Evolutionary conservation across 2,888 invertebrate species (phyloP).

Genomic region (Prostheceraeus crozeri): DNA sequence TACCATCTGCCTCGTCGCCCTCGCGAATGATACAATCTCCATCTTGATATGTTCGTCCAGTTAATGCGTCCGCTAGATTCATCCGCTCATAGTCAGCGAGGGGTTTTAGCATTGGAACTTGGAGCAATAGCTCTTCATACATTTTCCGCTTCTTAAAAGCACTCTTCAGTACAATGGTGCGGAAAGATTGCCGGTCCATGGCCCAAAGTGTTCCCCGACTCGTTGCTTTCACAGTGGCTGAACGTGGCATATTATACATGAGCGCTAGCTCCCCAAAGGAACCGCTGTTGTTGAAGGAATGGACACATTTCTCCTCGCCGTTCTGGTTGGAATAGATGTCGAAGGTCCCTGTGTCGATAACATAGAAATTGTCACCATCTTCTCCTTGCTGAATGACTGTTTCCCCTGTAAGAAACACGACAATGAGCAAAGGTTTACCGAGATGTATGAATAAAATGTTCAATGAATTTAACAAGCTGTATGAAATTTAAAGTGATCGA

Average conservation of each 20-base stretch:
- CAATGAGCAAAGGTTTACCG: not conserved
- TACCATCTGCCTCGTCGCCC: conserved; percentile 54
- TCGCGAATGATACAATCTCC: conserved; percentile 51
- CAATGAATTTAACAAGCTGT: too few species aligned
- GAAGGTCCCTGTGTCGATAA: conserved; percentile 54
- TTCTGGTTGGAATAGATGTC: conserved; percentile 47
- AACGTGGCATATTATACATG: conserved; percentile 56
- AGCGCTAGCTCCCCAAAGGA: conserved; percentile 57
- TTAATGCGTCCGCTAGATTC: conserved; percentile 55
- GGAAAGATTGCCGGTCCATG: conserved; percentile 55
- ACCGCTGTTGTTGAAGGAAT: conserved; percentile 51
- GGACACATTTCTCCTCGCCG: conserved; percentile 50
- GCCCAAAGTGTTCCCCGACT: conserved; percentile 54
- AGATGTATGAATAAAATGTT: not conserved
- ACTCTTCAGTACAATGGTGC: conserved; percentile 54
- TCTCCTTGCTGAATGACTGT: conserved; percentile 55
- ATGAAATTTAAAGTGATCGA: too few species aligned
- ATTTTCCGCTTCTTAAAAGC: conserved; percentile 55
- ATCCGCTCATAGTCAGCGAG: conserved; percentile 55
- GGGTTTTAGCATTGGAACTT: conserved; percentile 51
- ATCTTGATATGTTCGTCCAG: conserved; percentile 47
- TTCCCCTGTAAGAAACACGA: conserved; percentile 45
- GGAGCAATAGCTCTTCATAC: conserved; percentile 37
- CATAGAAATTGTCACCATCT: conserved; percentile 57
- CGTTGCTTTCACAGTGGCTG: conserved; percentile 53